Conservation (phyloP, 2,113 vertebrate genomes). For the Leptocoma aspasia region DNA sequence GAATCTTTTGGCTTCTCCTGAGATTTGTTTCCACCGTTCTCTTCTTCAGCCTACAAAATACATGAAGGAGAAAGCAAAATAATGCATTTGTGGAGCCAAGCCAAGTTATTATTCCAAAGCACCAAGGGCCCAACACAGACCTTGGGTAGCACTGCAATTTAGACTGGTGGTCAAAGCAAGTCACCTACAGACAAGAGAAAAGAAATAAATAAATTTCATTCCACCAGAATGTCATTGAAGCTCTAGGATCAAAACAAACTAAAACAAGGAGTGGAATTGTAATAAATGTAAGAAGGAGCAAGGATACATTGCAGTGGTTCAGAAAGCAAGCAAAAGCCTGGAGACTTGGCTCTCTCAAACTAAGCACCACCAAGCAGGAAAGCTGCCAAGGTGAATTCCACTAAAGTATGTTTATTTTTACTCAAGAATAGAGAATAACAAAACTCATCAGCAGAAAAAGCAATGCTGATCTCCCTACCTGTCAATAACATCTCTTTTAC, state of each 20-base stretch:
- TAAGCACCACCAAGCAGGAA: neutral
- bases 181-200: neutral
- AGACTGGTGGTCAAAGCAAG: neutral
- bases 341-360: neutral
- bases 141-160: neutral
- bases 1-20: conserved; percentile 70
- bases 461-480: neutral
- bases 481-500: neutral
- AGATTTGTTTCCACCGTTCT: conserved; percentile 47
- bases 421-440: neutral
- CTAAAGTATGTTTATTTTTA: neutral
- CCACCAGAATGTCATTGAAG: neutral
- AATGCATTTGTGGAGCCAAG: neutral
- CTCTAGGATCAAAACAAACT: neutral
- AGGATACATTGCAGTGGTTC: neutral
- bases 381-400: neutral
- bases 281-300: neutral
- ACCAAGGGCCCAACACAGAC: fast-evolving
- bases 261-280: neutral
- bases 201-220: neutral
- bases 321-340: neutral
- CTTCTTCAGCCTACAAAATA: conserved; percentile 67
- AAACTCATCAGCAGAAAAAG: neutral
- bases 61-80: neutral
- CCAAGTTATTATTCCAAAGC: neutral